Conservation (phyloP, 1,140 invertebrate genomes). For the Bombus fervidus region DNA sequence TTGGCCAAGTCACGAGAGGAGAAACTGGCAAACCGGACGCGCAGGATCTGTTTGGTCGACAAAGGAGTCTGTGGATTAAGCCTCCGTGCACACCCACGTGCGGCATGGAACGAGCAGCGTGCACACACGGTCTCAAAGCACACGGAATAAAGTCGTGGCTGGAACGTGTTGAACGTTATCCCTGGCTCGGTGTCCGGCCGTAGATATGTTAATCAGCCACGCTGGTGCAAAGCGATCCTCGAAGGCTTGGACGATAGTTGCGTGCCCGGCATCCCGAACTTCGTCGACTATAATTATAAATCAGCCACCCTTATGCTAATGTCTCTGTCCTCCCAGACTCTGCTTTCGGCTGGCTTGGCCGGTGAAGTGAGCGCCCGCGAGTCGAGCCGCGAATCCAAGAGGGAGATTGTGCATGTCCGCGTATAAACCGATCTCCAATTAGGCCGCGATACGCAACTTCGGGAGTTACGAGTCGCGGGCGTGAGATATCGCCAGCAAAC, state of each 20-base stretch:
- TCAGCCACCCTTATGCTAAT: slow-evolving; percentile 74
- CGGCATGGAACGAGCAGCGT: background rate
- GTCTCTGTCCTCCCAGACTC: slow-evolving; percentile 41
- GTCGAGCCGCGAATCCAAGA: background rate
- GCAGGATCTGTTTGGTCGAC: slow-evolving; percentile 35
- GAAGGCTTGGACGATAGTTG: slow-evolving; percentile 61
- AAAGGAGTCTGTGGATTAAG: slow-evolving; percentile 31
- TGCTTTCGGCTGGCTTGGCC: slow-evolving; percentile 25
- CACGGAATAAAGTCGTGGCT: slow-evolving; percentile 51
- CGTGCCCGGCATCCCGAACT: slow-evolving; percentile 66
- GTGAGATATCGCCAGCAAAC: no score
- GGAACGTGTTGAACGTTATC: slow-evolving; percentile 46
- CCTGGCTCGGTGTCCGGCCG: slow-evolving; percentile 49
- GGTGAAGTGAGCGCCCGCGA: background rate
- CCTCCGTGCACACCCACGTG: slow-evolving; percentile 46
- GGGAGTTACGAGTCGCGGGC: slow-evolving; percentile 2
- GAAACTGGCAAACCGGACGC: slow-evolving; percentile 38
- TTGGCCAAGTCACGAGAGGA: slow-evolving; percentile 29
- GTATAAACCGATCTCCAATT: slow-evolving; percentile 50
- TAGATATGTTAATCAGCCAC: slow-evolving; percentile 54
- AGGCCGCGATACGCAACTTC: slow-evolving; percentile 26
- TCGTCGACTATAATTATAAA: slow-evolving; percentile 72
- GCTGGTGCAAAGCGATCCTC: slow-evolving; percentile 54
- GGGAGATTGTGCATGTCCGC: slow-evolving; percentile 37
- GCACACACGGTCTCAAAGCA: background rate